Conservation (phyloP, 2,797 vertebrate genomes). For the Gymnoscopelus microlampas region DNA sequence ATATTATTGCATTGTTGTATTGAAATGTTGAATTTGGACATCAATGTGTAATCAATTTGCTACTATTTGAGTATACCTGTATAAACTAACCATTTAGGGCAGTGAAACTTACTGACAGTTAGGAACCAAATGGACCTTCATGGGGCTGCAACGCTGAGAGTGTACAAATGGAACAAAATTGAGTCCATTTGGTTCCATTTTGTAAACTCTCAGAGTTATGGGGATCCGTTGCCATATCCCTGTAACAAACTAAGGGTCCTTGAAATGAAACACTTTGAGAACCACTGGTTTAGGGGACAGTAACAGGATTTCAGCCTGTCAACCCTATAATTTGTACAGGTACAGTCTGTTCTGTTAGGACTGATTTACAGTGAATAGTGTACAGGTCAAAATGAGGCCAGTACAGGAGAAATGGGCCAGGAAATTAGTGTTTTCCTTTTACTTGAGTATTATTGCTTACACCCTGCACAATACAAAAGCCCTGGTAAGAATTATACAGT, state of each 20-base stretch:
- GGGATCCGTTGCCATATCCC: no score
- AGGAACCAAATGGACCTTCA: no score
- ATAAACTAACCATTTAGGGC: not conserved
- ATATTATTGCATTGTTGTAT: no score
- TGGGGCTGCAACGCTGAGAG: no score
- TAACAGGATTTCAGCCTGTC: no score
- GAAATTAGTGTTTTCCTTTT: constrained; percentile 14
- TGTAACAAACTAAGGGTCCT: no score
- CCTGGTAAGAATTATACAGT: not conserved
- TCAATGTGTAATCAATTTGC: constrained; percentile 11
- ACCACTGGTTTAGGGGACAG: no score
- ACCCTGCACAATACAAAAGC: not conserved
- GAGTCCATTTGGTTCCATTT: no score
- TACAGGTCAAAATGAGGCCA: constrained; percentile 1
- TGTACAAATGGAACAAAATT: no score
- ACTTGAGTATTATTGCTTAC: not conserved
- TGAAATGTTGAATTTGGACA: not conserved
- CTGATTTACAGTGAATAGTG: not conserved
- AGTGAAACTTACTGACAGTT: no score
- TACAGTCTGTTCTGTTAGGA: not conserved
- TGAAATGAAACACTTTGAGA: no score
- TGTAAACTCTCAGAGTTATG: no score
- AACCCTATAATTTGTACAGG: not conserved
- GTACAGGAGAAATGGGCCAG: not conserved
- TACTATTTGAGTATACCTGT: not conserved